phyloP scores from a whole-genome alignment of 2,797 vertebrate genomes.

The Tragelaphus oryx region DNA sequence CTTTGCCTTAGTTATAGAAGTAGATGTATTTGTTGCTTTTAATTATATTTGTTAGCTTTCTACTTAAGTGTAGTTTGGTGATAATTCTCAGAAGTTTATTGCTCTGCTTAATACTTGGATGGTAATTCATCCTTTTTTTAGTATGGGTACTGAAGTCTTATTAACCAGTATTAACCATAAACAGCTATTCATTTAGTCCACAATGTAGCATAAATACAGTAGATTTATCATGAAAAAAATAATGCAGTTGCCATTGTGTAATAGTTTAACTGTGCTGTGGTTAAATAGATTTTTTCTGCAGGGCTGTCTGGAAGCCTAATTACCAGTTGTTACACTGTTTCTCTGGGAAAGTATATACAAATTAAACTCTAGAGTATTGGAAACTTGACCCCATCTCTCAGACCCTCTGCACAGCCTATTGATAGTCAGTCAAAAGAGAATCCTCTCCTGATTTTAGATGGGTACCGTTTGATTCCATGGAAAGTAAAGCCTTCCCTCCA shows the following conservation, averaged over 20 bases:
- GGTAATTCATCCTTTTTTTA: not conserved
- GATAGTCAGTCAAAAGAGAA: not conserved
- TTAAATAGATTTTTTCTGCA: not conserved
- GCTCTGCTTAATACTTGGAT: not conserved
- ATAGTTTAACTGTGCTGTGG: not conserved
- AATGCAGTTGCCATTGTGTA: slow-evolving; percentile 1
- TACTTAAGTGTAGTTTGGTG: not conserved
- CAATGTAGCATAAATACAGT: not conserved
- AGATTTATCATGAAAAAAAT: slow-evolving; percentile 14
- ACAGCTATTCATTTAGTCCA: not conserved
- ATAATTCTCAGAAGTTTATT: not conserved
- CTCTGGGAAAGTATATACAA: slow-evolving; percentile 9
- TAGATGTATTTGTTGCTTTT: not conserved
- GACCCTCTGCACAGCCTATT: not conserved
- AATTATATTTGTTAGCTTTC: slow-evolving; percentile 1
- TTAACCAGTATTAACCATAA: not conserved
- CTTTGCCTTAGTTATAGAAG: not conserved
- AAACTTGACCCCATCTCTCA: not conserved
- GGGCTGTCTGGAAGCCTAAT: not conserved
- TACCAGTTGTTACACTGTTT: not conserved
- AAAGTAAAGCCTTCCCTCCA: not conserved
- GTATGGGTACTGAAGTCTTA: not conserved
- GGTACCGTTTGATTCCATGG: not conserved
- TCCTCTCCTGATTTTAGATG: not conserved
- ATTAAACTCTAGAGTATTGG: not conserved